Conservation (phyloP, 2,888 invertebrate species). For the Allacma fusca region DNA sequence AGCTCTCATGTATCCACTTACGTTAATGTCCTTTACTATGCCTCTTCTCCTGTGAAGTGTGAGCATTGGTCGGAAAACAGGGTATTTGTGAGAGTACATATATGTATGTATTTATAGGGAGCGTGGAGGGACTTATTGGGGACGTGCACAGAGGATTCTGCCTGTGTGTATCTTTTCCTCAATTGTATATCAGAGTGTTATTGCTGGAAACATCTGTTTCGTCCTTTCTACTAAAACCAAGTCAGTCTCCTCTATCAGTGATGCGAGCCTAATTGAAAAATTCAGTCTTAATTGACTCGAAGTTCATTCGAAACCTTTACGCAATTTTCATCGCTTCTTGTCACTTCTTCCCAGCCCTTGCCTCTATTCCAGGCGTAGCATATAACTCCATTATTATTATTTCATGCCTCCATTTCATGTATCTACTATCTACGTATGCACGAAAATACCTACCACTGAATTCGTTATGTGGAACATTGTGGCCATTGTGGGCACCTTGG, state of each 20-base stretch:
- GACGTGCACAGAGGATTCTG: too few relatives aligned
- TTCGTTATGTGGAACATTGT: too few relatives aligned
- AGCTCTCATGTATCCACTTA: not conserved
- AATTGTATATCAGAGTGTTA: constrained; percentile 42
- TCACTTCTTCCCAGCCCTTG: constrained; percentile 17
- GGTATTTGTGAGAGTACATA: not conserved
- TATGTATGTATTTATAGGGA: too few relatives aligned
- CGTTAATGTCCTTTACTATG: not conserved
- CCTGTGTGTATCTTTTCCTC: too few relatives aligned
- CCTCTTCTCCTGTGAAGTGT: too few relatives aligned
- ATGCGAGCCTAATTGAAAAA: constrained; percentile 61
- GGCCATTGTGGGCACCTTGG: too few relatives aligned
- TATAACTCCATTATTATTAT: constrained; percentile 3
- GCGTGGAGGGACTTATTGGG: too few relatives aligned
- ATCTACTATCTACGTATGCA: too few relatives aligned
- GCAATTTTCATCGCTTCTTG: constrained; percentile 55
- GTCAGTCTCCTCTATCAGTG: constrained; percentile 39
- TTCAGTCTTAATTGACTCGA: constrained; percentile 61
- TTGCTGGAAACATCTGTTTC: constrained; percentile 49
- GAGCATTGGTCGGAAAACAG: not conserved
- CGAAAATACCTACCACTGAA: too few relatives aligned
- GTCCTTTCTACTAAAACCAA: constrained; percentile 37
- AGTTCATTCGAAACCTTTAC: constrained; percentile 54
- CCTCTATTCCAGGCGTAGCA: not conserved
- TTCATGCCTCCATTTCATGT: too few relatives aligned